Conservation (phyloP, 2,113 vertebrate genomes). For the Sturnus vulgaris region DNA sequence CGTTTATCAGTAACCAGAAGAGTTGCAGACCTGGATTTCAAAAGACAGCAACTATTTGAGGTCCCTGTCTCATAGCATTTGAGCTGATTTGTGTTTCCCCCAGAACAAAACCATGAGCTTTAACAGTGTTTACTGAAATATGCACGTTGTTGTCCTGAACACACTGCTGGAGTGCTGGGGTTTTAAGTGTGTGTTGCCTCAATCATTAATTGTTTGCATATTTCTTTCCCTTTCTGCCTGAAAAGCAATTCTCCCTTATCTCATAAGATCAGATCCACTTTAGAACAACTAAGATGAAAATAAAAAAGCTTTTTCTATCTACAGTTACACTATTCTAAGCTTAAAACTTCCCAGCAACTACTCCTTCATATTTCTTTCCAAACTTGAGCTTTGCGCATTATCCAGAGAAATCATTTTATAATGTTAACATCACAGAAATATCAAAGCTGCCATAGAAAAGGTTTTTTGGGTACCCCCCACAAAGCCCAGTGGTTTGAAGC, state of each 20-base stretch:
- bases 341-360: neutral
- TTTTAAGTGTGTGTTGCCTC: neutral
- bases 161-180: neutral
- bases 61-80: neutral
- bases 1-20: neutral
- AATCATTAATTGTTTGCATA: neutral
- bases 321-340: neutral
- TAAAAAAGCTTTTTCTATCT: neutral
- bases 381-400: neutral
- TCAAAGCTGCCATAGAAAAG: neutral
- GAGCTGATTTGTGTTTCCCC: neutral
- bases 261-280: neutral
- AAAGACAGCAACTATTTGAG: neutral
- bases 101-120: neutral
- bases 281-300: neutral
- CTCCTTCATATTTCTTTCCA: neutral
- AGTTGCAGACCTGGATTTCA: neutral
- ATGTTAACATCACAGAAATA: neutral
- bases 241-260: neutral
- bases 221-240: neutral
- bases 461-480: neutral
- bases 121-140: neutral
- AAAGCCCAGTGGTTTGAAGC: neutral
- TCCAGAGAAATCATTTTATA: neutral
- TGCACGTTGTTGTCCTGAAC: neutral